Evolutionary conservation across 2,113 vertebrate genomes (phyloP).

Genomic region (Ciconia boyciana): DNA sequence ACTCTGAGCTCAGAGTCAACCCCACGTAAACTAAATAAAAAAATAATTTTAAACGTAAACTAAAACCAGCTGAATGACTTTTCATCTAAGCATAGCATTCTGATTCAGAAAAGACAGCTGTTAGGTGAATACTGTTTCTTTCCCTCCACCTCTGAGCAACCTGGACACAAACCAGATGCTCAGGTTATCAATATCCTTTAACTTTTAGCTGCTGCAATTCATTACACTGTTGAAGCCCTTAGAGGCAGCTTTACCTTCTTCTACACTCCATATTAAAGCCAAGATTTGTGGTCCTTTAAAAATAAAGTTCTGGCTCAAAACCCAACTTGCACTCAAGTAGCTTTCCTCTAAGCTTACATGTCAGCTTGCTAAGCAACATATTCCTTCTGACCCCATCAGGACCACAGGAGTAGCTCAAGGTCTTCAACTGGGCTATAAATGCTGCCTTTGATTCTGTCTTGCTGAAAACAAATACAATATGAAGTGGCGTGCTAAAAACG

Average conservation of each 20-base stretch:
- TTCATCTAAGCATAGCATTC: neutral
- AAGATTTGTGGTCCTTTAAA: neutral
- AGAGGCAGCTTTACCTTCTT: neutral
- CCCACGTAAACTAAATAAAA: neutral
- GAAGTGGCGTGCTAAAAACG: neutral
- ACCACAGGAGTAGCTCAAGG: neutral
- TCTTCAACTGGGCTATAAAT: neutral
- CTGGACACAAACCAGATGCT: neutral
- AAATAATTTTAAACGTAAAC: neutral
- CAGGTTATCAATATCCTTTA: neutral
- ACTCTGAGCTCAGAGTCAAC: neutral
- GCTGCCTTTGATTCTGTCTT: neutral
- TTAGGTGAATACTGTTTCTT: neutral
- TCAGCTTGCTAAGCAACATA: neutral
- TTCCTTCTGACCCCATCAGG: neutral
- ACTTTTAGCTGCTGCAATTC: neutral
- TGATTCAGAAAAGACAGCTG: neutral
- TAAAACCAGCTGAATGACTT: neutral
- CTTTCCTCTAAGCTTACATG: neutral
- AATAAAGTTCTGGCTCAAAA: neutral
- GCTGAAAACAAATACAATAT: neutral
- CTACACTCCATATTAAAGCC: neutral
- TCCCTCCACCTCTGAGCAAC: neutral
- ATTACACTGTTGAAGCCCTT: neutral
- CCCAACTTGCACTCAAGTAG: neutral